Conservation (phyloP, 2,113 vertebrate species). For the Panthera uncia region DNA sequence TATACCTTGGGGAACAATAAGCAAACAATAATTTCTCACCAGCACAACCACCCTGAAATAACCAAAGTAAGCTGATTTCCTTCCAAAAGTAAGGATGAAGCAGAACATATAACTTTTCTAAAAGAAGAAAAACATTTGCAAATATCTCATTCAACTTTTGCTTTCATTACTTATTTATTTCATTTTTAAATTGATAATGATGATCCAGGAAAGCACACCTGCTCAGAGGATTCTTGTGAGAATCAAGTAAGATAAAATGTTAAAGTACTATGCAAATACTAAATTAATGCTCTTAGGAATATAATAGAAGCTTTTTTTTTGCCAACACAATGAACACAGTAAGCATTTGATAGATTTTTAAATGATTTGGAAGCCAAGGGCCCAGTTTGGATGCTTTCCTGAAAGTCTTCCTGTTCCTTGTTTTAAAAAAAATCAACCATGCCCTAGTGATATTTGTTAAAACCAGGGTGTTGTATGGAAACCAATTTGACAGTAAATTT, state of each 20-base stretch:
- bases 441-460: not conserved
- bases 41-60: not conserved
- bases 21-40: not conserved
- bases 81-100: not conserved
- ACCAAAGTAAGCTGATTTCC: not conserved
- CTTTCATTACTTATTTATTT: not conserved
- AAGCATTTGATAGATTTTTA: not conserved
- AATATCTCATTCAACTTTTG: not conserved
- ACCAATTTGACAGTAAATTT: too few species aligned
- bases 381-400: not conserved
- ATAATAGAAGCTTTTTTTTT: not conserved
- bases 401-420: not conserved
- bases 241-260: constrained; percentile 13
- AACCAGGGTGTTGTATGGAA: too few species aligned
- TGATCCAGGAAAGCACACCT: not conserved
- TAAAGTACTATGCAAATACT: not conserved
- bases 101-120: not conserved
- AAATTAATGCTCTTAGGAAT: not conserved
- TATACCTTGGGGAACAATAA: not conserved
- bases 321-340: not conserved
- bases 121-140: not conserved
- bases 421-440: not conserved
- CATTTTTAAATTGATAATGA: constrained; percentile 34
- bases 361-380: not conserved
- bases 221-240: not conserved